Evolutionary conservation across 2,888 invertebrate species (phyloP).

Genomic region (Pyrgus malvae): DNA sequence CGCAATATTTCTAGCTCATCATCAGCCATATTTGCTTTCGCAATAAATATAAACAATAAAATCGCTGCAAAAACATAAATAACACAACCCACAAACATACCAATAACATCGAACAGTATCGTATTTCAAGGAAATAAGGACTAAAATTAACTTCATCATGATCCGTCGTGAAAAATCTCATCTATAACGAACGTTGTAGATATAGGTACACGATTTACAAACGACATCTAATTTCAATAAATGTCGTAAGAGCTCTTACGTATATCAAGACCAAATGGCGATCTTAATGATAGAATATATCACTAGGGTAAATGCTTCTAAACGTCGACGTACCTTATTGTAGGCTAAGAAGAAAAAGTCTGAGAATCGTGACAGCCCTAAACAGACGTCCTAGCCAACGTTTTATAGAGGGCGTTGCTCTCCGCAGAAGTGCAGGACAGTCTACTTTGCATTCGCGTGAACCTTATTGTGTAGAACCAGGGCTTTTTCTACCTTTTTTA

Average conservation of each 20-base stretch:
- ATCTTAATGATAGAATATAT: slow-evolving; percentile 18
- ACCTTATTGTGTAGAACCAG: slow-evolving; percentile 29
- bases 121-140: no score
- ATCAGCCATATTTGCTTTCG: neutral
- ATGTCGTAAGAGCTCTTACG: slow-evolving; percentile 2
- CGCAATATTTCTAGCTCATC: neutral
- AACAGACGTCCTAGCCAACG: slow-evolving; percentile 60
- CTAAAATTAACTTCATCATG: no score
- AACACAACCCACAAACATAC: no score
- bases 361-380: slow-evolving; percentile 68
- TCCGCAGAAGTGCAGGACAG: slow-evolving; percentile 43
- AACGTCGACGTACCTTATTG: slow-evolving; percentile 9
- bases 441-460: slow-evolving; percentile 25
- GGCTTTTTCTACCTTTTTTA: slow-evolving; percentile 33
- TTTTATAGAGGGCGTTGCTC: slow-evolving; percentile 72
- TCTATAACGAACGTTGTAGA: neutral
- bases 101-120: no score
- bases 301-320: slow-evolving; percentile 14
- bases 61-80: neutral
- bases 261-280: neutral
- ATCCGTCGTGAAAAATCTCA: neutral
- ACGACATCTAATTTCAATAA: slow-evolving; percentile 20
- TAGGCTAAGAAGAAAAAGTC: slow-evolving; percentile 35
- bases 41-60: slow-evolving; percentile 1
- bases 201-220: slow-evolving; percentile 1